phyloP scores from a whole-genome alignment of 2,888 invertebrate species.

The Opisthograptis luteolata region DNA sequence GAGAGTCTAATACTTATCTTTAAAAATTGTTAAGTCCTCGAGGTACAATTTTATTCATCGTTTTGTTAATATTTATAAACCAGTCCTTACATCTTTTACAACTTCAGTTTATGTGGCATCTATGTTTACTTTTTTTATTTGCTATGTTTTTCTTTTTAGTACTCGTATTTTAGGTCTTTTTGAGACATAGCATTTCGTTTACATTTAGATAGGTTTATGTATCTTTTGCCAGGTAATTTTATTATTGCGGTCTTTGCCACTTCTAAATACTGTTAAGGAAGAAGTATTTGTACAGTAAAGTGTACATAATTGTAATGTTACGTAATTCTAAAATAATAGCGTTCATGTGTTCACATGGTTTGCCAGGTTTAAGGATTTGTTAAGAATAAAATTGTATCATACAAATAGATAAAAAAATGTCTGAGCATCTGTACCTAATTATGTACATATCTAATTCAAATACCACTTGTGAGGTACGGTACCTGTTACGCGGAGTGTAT shows the following conservation, averaged over 20 bases:
- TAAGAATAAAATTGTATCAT: conserved; percentile 50
- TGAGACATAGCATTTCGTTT: conserved; percentile 61
- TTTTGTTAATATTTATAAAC: conserved; percentile 41
- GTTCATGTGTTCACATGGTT: conserved; percentile 65
- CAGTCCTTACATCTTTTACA: conserved; percentile 40
- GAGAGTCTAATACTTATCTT: conserved; percentile 58
- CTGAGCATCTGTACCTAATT: conserved; percentile 46
- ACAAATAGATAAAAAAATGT: conserved; percentile 41
- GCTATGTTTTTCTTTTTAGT: conserved; percentile 47
- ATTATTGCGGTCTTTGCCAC: conserved; percentile 67
- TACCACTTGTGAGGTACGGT: conserved; percentile 12
- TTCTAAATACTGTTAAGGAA: conserved; percentile 46
- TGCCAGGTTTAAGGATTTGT: conserved; percentile 51
- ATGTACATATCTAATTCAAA: conserved; percentile 46
- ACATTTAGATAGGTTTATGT: conserved; percentile 48
- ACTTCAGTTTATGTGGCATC: conserved; percentile 49
- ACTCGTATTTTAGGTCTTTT: conserved; percentile 55
- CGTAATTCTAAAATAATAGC: conserved; percentile 51
- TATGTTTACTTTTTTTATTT: conserved; percentile 50
- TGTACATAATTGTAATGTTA: conserved; percentile 54
- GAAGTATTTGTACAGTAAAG: conserved; percentile 40
- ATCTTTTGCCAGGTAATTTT: conserved; percentile 57
- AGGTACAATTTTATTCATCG: conserved; percentile 61
- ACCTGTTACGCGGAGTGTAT: conserved; percentile 5
- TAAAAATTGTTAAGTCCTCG: conserved; percentile 58